A percentile compares a stretch with the other conserved stretches of the same genome.
Evolutionary conservation across 35 echinoderm and acorn worm genomes (phyloP).

Genomic region (Ophioderma brevispina): DNA sequence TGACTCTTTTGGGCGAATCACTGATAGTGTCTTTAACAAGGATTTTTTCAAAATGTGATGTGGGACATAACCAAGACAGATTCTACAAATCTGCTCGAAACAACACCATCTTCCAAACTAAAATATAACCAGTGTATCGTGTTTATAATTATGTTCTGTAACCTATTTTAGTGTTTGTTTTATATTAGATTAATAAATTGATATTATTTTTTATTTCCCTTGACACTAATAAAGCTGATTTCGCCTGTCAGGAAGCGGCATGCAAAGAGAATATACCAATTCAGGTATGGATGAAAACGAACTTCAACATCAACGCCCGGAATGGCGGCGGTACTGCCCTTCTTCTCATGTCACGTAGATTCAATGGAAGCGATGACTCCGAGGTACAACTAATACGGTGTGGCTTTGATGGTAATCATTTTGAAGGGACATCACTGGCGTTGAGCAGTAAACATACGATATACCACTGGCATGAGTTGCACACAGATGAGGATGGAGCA

Average conservation of each 20-base stretch:
- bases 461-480: conserved; percentile 57
- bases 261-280: conserved; percentile 43
- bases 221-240: no score
- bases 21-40: no score
- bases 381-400: conserved; percentile 68
- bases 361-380: not conserved
- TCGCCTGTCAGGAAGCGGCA: conserved; percentile 59
- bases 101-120: no score
- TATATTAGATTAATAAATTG: no score
- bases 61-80: no score
- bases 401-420: conserved; percentile 79
- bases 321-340: conserved; percentile 78
- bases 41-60: no score
- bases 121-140: no score
- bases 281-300: conserved; percentile 42
- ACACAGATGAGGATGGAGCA: conserved; percentile 45
- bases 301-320: conserved; percentile 77
- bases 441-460: conserved; percentile 59
- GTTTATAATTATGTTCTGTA: no score
- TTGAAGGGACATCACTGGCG: conserved; percentile 32
- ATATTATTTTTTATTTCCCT: no score
- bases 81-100: no score
- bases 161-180: no score
- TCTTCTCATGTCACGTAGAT: conserved; percentile 1
- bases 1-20: no score